Percentiles rank a stretch among this genome's conserved stretches.
Evolutionary conservation across 2,113 vertebrate genomes (phyloP).

Genomic region (Rhinoptilus africanus): DNA sequence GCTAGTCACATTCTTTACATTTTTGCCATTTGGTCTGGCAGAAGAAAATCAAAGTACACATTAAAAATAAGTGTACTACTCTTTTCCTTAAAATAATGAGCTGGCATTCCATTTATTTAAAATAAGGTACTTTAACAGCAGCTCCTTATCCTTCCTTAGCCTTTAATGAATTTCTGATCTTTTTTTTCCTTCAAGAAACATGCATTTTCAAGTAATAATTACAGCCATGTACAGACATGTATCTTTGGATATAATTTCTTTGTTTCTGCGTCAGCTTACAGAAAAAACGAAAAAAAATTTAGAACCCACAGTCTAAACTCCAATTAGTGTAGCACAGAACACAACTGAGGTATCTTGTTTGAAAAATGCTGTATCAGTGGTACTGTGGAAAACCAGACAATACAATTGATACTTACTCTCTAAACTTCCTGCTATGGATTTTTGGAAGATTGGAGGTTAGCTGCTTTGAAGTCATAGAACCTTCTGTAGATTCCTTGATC

Average conservation of each 20-base stretch:
- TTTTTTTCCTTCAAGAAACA: not conserved
- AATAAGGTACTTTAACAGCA: not conserved
- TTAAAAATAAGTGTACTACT: not conserved
- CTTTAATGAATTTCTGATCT: not conserved
- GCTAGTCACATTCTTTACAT: not conserved
- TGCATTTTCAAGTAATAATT: not conserved
- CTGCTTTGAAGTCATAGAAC: not conserved
- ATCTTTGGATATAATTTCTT: not conserved
- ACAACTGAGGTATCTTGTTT: not conserved
- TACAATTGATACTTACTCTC: constrained; percentile 84
- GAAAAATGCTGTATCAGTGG: accelerated
- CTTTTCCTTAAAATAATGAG: not conserved
- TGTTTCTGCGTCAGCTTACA: not conserved
- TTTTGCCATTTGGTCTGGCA: not conserved
- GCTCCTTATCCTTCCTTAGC: not conserved
- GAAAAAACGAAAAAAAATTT: not conserved
- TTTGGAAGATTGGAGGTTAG: constrained; percentile 69
- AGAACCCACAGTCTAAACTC: not conserved
- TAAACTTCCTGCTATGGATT: constrained; percentile 95
- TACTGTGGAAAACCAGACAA: not conserved
- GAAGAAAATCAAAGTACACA: not conserved
- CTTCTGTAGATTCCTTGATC: constrained; percentile 2
- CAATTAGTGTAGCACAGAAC: not conserved
- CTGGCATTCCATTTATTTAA: not conserved
- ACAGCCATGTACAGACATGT: not conserved